phyloP scores from a whole-genome alignment of 2,113 vertebrate genomes.

The Heliornis fulica region DNA sequence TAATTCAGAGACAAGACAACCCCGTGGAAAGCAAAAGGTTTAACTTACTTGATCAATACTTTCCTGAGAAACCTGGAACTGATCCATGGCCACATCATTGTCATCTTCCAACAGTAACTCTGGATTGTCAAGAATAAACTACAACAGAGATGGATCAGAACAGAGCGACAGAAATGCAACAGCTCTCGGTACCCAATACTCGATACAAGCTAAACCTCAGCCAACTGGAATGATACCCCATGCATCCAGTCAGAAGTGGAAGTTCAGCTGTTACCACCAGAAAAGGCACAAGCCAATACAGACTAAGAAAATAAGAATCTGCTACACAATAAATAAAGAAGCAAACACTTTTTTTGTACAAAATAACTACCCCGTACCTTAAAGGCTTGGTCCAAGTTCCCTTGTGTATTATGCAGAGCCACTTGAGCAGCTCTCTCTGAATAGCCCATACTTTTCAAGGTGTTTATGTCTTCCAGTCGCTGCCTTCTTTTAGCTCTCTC shows the following conservation, averaged over 20 bases:
- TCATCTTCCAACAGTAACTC: conserved; percentile 57
- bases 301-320: not conserved
- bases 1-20: not conserved
- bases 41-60: conserved; percentile 72
- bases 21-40: not conserved
- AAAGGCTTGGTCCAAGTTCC: conserved; percentile 82
- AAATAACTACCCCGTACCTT: conserved; percentile 54
- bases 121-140: conserved; percentile 75
- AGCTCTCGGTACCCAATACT: rapidly evolving
- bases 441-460: conserved; percentile 82
- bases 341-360: not conserved
- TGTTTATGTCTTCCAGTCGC: conserved; percentile 74
- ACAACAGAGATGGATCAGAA: not conserved
- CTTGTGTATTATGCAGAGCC: conserved; percentile 79
- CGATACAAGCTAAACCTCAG: not conserved
- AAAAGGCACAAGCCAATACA: not conserved
- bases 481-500: conserved; percentile 80
- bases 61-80: conserved; percentile 70
- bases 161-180: rapidly evolving
- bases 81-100: conserved; percentile 8
- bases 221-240: not conserved
- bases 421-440: conserved; percentile 78
- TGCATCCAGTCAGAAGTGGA: not conserved
- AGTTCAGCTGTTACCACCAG: not conserved
- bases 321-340: not conserved